Evolutionary conservation across 2,888 invertebrate genomes (phyloP), one percentile per base, ranked within the genome.

Genomic region (Polia nebulosa): DNA sequence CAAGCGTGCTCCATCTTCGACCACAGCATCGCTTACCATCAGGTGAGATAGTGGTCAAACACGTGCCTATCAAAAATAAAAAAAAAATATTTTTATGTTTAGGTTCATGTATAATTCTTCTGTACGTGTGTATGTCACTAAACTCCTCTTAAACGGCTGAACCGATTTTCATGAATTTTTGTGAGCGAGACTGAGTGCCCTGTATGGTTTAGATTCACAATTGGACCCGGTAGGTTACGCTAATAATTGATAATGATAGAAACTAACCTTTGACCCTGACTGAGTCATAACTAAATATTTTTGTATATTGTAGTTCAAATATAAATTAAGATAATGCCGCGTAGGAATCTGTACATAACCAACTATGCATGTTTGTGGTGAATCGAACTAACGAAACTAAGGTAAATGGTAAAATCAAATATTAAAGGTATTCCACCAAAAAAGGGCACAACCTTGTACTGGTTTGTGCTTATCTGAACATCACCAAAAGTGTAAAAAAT

Each of bases 221-320:
- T n/a, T n/a, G n/a, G n/a, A n/a, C n/a, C n/a, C n/a, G n/a, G 9
- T 13, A 13, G 1, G 27, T 34, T 61, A 41, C 17, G 7, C 3
- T 7, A 39, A 7, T 17, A 17, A n/a, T 13, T 8, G 3, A 32
- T 7, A 34, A 49, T 36, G n/a, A 67, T 6, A 32, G 6, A 22
- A 11, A n/a, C 8, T 27, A 34, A 34, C n/a, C 41, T 66, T 2
- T 67, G 41, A 51, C 20, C 27, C 22, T 44, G 17, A 29, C 11
- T 47, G n/a, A 47, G 66, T 74, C 27, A 27, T 41, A 20, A 34
- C 53, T 49, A 41, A 53, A 15, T 45, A 45, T 22, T 53, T 25
- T 36, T 45, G 29, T 36, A n/a, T 1, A 29, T 47, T 51, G 22
- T 11, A 25, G 9, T 32, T 22, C n/a, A 41, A 49, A 25, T n/a